Conservation (phyloP, 2,888 invertebrate species). For the Cotesia congregata region DNA sequence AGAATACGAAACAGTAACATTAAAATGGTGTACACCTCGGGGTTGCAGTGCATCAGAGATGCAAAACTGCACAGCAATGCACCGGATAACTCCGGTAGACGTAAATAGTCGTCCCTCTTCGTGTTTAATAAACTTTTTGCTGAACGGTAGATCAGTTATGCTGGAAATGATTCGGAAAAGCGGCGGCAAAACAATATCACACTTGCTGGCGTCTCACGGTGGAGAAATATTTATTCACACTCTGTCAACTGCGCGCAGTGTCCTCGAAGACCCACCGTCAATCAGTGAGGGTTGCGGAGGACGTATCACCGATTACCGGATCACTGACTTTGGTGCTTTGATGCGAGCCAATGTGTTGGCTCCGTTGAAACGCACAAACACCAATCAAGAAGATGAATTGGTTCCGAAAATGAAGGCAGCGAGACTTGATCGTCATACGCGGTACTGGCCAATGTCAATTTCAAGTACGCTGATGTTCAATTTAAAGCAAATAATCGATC, state of each 20-base stretch:
- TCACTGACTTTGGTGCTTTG: slow-evolving; percentile 87
- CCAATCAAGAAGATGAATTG: slow-evolving; percentile 71
- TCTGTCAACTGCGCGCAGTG: slow-evolving; percentile 85
- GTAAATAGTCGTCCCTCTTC: slow-evolving; percentile 97
- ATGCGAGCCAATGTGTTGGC: slow-evolving; percentile 87
- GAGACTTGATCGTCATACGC: slow-evolving; percentile 82
- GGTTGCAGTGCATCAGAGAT: slow-evolving; percentile 84
- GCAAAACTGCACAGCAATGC: slow-evolving; percentile 87
- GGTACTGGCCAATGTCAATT: slow-evolving; percentile 91
- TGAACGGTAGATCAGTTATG: slow-evolving; percentile 93
- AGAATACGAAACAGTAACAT: slow-evolving; percentile 86
- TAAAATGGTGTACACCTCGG: slow-evolving; percentile 98
- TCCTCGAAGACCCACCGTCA: slow-evolving; percentile 94
- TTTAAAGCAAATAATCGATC: slow-evolving; percentile 83
- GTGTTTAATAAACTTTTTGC: slow-evolving; percentile 96
- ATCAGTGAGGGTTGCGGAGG: slow-evolving; percentile 96
- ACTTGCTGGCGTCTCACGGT: slow-evolving; percentile 93
- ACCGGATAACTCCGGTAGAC: slow-evolving; percentile 94
- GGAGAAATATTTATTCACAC: slow-evolving; percentile 97
- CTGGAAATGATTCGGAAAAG: slow-evolving; percentile 90
- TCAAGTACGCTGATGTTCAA: slow-evolving; percentile 91
- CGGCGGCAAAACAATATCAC: slow-evolving; percentile 90
- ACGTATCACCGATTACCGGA: slow-evolving; percentile 91
- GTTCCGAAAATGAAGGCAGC: slow-evolving; percentile 78
- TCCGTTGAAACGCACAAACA: slow-evolving; percentile 75